Conservation (phyloP, 2,113 vertebrate species). For the Numenius arquata region DNA sequence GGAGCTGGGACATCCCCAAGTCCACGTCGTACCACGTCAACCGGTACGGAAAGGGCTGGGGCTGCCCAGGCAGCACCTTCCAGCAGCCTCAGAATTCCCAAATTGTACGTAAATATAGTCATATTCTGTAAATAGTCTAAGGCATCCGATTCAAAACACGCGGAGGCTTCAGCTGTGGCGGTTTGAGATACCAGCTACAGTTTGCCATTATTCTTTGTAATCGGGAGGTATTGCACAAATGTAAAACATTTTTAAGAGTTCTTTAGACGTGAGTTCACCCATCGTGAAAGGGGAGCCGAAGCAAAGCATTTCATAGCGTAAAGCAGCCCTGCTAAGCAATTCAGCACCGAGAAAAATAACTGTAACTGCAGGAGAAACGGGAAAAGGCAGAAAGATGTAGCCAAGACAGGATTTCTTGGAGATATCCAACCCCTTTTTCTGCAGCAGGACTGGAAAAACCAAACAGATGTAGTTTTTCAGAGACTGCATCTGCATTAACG, state of each 20-base stretch:
- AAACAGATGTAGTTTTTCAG: neutral
- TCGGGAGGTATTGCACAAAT: neutral
- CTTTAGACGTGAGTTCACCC: neutral
- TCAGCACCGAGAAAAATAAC: neutral
- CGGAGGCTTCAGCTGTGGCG: neutral
- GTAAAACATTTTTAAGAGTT: neutral
- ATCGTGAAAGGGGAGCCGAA: neutral
- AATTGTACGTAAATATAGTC: neutral
- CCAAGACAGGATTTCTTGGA: neutral
- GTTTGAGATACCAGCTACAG: neutral
- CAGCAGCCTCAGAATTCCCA: neutral
- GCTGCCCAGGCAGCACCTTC: neutral
- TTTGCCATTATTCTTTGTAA: neutral
- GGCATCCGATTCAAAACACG: neutral
- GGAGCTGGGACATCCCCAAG: neutral
- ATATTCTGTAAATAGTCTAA: neutral
- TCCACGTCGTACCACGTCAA: accelerated
- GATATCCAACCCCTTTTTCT: neutral
- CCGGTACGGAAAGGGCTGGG: neutral
- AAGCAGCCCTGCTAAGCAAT: neutral
- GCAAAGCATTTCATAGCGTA: neutral
- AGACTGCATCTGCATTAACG: neutral
- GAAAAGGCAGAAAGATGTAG: neutral
- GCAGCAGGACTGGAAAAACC: neutral
- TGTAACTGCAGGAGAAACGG: neutral